A percentile compares a stretch with the other conserved stretches of the same genome.
These are phyloP conservation scores for Scopus umbretta DNA, from an alignment of 2,113 vertebrate genomes.

Conservation along the genomic window DNA sequence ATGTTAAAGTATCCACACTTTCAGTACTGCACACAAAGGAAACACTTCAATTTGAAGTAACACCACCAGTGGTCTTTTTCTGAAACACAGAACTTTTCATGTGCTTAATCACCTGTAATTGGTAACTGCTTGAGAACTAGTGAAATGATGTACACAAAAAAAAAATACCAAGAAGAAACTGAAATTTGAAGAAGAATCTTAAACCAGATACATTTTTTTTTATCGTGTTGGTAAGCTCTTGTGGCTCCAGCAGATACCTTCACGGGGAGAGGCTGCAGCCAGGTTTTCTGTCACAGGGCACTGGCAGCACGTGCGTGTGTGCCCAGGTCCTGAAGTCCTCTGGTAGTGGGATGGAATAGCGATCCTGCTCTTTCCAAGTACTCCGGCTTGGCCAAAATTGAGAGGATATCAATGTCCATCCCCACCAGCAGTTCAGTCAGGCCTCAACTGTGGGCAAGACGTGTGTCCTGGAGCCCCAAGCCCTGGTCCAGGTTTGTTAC, in stretches of 20 bases:
- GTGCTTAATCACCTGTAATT: background rate
- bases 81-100: background rate
- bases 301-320: fast-evolving
- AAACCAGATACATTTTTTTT: background rate
- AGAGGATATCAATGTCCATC: background rate
- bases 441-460: background rate
- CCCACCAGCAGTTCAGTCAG: background rate
- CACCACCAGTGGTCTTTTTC: background rate
- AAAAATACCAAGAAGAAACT: background rate
- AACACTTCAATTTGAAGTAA: background rate
- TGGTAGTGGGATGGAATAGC: fast-evolving
- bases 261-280: background rate
- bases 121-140: background rate
- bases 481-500: too few relatives aligned
- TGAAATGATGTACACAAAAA: background rate
- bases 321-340: background rate
- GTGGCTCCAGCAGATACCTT: background rate
- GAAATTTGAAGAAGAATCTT: background rate
- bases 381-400: background rate
- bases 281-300: background rate
- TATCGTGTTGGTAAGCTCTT: fast-evolving
- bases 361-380: background rate
- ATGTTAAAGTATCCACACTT: background rate
- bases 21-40: background rate
- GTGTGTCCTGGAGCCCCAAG: background rate